Evolutionary conservation across 2,113 vertebrate species (phyloP), one percentile per base, ranked within the genome.

Genomic region (Mesoclemmys tuberculata): DNA sequence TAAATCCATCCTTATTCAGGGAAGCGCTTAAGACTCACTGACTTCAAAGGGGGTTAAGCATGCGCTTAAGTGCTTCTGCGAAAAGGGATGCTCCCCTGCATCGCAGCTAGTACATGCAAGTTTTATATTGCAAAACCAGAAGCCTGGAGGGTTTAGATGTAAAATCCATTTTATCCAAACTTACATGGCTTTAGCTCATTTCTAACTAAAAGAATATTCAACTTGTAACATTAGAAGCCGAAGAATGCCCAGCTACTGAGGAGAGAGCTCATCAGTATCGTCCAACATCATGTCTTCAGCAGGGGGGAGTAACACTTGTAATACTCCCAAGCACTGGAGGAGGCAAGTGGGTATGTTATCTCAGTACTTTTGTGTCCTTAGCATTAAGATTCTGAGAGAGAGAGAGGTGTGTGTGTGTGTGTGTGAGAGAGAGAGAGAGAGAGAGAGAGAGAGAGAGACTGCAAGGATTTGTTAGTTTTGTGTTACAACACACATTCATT

Each of bases 401-500:
- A 18, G 51, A 14, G 49, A 49, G 51, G 84, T 86, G 55, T 86
- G 71, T 92, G 92, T 97, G n/a, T n/a, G n/a, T n/a, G n/a, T n/a
- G n/a, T n/a, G n/a, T n/a, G n/a, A n/a, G n/a, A n/a, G n/a, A n/a
- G n/a, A 14, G 51, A 14, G 51, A 14, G 51, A 14, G 51, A 13
- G 48, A 49, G 51, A 14, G 51, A 14, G 51, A 71, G 55, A n/a
- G 58, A 51, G 55, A 96, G 96, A 85, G 94, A 95, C 92, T 95
- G 90, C 75, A 41, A 96, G 94, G 95, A 84, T 91, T n/a, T 85
- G 84, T 91, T 90, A 90, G 89, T 90, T 52, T 87, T 95, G 93
- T 94, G 95, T 83, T 86, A 90, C 85, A 95, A 81, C 95, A 94
- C 94, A 88, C 92, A 61, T 61, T 79, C 48, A 95, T 94, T 84